Conservation (phyloP, 2,888 invertebrate species). For the Hoplodrina blanda region DNA sequence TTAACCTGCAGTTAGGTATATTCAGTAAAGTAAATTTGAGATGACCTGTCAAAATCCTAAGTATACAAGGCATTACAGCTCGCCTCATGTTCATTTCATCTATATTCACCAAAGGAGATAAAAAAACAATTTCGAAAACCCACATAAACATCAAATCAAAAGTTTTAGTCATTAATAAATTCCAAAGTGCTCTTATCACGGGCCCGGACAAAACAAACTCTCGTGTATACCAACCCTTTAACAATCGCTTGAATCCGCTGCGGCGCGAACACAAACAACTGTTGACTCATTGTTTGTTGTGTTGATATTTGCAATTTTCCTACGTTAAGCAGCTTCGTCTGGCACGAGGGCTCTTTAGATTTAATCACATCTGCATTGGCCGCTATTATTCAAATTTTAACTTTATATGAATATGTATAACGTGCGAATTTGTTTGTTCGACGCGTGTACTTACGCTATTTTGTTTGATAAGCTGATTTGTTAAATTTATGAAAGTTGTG, state of each 20-base stretch:
- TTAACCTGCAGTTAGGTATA: too few species aligned
- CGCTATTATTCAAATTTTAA: conserved; percentile 52
- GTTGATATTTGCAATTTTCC: conserved; percentile 72
- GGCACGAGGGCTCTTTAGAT: conserved; percentile 62
- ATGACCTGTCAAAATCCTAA: too few species aligned
- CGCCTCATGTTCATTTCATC: background rate
- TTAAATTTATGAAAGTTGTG: conserved; percentile 46
- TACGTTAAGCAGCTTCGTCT: conserved; percentile 62
- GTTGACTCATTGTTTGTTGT: conserved; percentile 69
- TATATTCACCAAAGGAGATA: background rate
- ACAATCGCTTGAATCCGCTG: conserved; percentile 56
- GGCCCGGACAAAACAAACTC: conserved; percentile 28
- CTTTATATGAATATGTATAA: conserved; percentile 48
- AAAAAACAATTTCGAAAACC: background rate
- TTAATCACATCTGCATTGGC: conserved; percentile 62
- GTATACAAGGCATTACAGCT: background rate
- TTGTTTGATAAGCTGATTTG: conserved; percentile 49
- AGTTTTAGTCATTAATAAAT: conserved; percentile 27
- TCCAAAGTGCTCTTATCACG: conserved; percentile 24
- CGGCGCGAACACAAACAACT: conserved; percentile 61
- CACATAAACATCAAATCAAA: conserved; percentile 27
- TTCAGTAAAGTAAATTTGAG: too few species aligned
- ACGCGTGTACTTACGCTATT: conserved; percentile 32
- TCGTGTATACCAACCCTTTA: conserved; percentile 37
- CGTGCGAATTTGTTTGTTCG: conserved; percentile 44